phyloP scores from a whole-genome alignment of 1,140 invertebrate genomes.

The Orius laevigatus region DNA sequence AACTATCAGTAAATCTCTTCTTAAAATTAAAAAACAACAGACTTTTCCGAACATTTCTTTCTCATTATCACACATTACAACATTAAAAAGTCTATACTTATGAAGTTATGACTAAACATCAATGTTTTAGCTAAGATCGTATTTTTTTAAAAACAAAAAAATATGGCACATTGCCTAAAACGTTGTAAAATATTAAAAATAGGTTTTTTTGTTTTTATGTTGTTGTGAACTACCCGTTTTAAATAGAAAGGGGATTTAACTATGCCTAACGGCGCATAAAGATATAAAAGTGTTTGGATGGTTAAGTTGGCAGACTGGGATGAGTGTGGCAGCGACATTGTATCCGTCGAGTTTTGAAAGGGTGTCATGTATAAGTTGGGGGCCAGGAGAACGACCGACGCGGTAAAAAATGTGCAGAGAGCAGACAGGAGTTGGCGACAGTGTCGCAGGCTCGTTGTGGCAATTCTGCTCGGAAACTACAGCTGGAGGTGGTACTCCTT shows the following conservation, averaged over 20 bases:
- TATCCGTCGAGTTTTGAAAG: slow-evolving; percentile 33
- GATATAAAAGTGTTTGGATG: slow-evolving; percentile 23
- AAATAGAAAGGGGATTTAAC: slow-evolving; percentile 13
- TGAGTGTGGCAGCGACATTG: slow-evolving; percentile 48
- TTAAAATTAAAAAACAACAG: too few species aligned
- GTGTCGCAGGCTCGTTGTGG: slow-evolving; percentile 22
- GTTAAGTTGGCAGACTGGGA: slow-evolving; percentile 56
- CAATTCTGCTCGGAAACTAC: background rate
- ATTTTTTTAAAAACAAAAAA: background rate
- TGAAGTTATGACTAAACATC: background rate
- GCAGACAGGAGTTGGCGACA: slow-evolving; percentile 37
- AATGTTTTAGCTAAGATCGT: background rate
- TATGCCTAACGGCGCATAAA: slow-evolving; percentile 21
- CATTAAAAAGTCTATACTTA: slow-evolving; percentile 1
- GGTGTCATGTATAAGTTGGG: slow-evolving; percentile 34
- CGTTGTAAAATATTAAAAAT: background rate
- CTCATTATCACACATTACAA: background rate
- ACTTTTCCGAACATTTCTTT: background rate
- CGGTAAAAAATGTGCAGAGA: slow-evolving; percentile 60
- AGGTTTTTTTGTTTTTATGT: background rate
- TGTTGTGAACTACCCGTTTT: background rate
- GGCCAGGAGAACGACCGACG: slow-evolving; percentile 36
- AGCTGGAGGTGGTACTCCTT: slow-evolving; percentile 32
- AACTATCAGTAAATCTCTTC: too few species aligned
- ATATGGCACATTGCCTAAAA: background rate